These are phyloP conservation scores for Ascaphus truei DNA, from an alignment of 2,113 vertebrate species.

Conservation along the genomic window DNA sequence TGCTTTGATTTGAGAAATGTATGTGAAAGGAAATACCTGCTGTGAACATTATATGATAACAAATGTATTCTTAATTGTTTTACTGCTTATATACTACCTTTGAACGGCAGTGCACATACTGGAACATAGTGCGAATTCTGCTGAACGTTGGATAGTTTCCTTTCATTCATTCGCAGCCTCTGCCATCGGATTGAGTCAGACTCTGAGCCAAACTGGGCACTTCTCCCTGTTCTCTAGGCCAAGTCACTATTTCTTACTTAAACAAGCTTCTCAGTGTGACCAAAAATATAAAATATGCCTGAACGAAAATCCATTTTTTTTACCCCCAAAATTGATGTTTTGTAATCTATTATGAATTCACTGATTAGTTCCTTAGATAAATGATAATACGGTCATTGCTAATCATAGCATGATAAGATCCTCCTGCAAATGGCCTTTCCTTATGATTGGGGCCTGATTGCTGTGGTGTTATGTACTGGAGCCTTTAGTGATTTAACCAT, in stretches of 20 bases:
- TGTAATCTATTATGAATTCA: too few relatives aligned
- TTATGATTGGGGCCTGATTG: too few relatives aligned
- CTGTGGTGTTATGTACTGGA: too few relatives aligned
- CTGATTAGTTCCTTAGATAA: too few relatives aligned
- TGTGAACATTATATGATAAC: neutral
- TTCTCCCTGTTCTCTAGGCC: slow-evolving; percentile 21
- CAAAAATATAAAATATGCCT: slow-evolving; percentile 17
- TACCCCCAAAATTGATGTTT: too few relatives aligned
- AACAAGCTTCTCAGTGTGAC: slow-evolving; percentile 30
- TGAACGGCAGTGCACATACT: neutral
- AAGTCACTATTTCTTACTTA: slow-evolving; percentile 35
- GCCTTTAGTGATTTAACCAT: too few relatives aligned
- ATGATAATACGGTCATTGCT: too few relatives aligned
- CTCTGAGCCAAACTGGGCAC: slow-evolving; percentile 31
- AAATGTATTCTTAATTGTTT: neutral
- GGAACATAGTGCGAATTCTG: slow-evolving; percentile 6
- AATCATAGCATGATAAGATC: too few relatives aligned
- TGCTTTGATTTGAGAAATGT: neutral
- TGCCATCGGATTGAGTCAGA: slow-evolving; percentile 18
- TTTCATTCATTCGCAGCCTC: slow-evolving; percentile 13
- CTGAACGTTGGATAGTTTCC: slow-evolving; percentile 23
- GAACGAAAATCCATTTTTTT: slow-evolving; percentile 2
- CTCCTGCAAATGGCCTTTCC: too few relatives aligned
- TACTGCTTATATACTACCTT: slow-evolving; percentile 20
- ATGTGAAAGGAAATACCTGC: neutral